phyloP scores from a whole-genome alignment of 2,888 invertebrate genomes.

The Thera obeliscata region DNA sequence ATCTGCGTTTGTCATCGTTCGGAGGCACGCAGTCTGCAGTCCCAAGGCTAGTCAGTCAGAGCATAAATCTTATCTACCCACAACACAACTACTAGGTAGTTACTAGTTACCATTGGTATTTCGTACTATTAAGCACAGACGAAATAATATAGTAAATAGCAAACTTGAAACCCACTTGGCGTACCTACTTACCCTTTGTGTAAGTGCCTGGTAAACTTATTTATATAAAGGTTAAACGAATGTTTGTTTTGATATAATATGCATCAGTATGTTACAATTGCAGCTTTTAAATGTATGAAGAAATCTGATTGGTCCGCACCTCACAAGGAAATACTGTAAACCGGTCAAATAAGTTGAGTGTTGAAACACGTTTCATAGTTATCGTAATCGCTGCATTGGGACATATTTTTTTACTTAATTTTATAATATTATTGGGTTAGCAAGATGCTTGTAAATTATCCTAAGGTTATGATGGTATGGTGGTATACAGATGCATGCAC shows the following conservation, averaged over 20 bases:
- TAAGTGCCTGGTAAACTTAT: background rate
- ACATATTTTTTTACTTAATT: constrained; percentile 17
- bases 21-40: constrained; percentile 67
- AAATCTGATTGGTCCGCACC: constrained; percentile 25
- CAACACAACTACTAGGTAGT: constrained; percentile 16
- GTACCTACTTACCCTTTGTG: background rate
- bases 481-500: too few species aligned
- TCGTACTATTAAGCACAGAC: too few species aligned
- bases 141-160: background rate
- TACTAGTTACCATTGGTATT: constrained; percentile 9
- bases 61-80: constrained; percentile 36
- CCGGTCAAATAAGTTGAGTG: constrained; percentile 28
- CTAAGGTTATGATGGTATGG: background rate
- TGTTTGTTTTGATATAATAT: constrained; percentile 1
- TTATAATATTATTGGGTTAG: background rate
- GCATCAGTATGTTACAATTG: constrained; percentile 6
- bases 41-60: constrained; percentile 54
- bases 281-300: constrained; percentile 10
- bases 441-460: background rate
- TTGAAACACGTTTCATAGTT: constrained; percentile 21
- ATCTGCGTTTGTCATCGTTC: constrained; percentile 52
- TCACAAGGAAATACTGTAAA: constrained; percentile 28
- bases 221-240: background rate
- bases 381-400: constrained; percentile 19
- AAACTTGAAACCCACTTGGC: constrained; percentile 12